Conservation (phyloP, 1,140 invertebrate species). For the Megalonaias nervosa region DNA sequence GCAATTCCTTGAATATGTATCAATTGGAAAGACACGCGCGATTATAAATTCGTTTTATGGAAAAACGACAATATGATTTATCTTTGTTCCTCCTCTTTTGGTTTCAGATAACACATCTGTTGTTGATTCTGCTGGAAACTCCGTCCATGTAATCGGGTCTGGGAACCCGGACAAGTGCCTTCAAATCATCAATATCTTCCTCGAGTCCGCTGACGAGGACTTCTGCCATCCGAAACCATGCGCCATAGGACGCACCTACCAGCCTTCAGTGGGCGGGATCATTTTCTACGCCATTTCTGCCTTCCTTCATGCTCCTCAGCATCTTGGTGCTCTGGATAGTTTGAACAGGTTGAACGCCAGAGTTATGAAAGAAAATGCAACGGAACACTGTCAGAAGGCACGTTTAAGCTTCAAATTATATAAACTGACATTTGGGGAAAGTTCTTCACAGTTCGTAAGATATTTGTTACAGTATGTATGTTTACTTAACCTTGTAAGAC, state of each 20-base stretch:
- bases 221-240: slow-evolving; percentile 65
- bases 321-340: slow-evolving; percentile 45
- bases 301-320: slow-evolving; percentile 51
- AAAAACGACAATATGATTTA: no score
- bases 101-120: slow-evolving; percentile 30
- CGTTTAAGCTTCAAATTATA: neutral
- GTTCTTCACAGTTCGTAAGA: neutral
- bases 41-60: no score
- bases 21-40: no score
- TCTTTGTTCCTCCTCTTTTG: neutral
- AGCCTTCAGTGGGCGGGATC: slow-evolving; percentile 50
- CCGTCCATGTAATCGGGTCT: slow-evolving; percentile 38
- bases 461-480: neutral
- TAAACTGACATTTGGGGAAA: neutral
- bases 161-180: slow-evolving; percentile 51
- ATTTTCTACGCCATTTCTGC: slow-evolving; percentile 61
- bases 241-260: slow-evolving; percentile 60
- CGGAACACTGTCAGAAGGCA: slow-evolving; percentile 51
- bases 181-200: slow-evolving; percentile 47
- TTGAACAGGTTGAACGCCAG: slow-evolving; percentile 44
- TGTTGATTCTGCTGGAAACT: slow-evolving; percentile 1
- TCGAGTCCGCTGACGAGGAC: slow-evolving; percentile 39
- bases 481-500: neutral
- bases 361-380: slow-evolving; percentile 41
- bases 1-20: no score